Base-by-base conservation (phyloP, 2,113 vertebrate species). In the Amphilophus citrinellus region DNA sequence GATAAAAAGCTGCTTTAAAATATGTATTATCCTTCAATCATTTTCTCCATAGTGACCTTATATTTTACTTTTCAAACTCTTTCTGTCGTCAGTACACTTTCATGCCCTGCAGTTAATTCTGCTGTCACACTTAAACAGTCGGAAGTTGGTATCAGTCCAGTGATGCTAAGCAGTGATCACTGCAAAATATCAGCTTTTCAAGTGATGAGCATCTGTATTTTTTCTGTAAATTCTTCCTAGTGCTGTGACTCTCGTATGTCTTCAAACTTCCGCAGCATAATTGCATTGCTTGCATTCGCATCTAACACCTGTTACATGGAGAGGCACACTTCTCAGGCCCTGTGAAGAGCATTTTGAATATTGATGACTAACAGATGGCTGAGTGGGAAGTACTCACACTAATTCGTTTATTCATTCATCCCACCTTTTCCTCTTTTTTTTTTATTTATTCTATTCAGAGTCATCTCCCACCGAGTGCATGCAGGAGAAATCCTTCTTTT, bases 401-500 rank as follows among this genome's bases (percentile, higher is more conserved):
- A 35, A 56, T 82, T 65, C 32, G 62, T 76, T 57, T 59, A 84
- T 76, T 90, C 79, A 84, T 76, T 90, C 79, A 84, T 84, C 47
- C 77, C 76, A 44, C 61, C 58, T 59, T 86, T 68, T 76, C 30
- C 32, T 18, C 24, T 0, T 87, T 14, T 75, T 42, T 37, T 58
- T 79, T 47, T 76, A 9, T 39, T 3, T 1, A 35, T 39, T 39
- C 6, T 73, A 42, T 88, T 44, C 61, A 99, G 98, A 98, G 84
- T 97, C 97, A 10, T 97, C 97, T 77, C 94, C 96, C 59, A 96
- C 96, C 18, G 98, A 99, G 35, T 97, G 97, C 94, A 96, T 97
- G 95, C 97, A 98, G 93, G 98, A 99, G 94, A 99, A 99, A 44
- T 98, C 98, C n/a, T 99, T 99, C 94, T 99, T 98, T 84, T 99